Percentiles rank a stretch among this genome's conserved stretches.
Conservation (phyloP, 2,113 vertebrate species). For the Hassar affinis region DNA sequence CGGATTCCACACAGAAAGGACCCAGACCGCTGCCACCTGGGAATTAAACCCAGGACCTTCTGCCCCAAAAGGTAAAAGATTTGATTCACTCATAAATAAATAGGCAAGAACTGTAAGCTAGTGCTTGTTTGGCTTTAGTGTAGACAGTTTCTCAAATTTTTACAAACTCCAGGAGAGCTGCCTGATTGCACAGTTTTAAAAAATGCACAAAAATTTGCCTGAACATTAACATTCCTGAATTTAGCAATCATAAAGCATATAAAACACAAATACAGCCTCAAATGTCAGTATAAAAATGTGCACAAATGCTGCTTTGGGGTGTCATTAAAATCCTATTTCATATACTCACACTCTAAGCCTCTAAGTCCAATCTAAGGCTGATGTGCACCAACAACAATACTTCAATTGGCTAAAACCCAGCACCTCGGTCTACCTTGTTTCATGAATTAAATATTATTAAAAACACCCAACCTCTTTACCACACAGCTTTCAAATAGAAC, state of each 20-base stretch:
- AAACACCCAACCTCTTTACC: background rate
- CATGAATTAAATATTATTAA: background rate
- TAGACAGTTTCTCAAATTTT: background rate
- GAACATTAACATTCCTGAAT: background rate
- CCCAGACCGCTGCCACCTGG: too few relatives aligned
- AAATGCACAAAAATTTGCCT: too few relatives aligned
- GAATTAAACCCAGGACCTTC: too few relatives aligned
- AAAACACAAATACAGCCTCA: background rate
- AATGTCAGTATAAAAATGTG: background rate
- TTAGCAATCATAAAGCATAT: background rate
- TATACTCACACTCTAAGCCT: background rate
- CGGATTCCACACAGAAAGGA: too few relatives aligned
- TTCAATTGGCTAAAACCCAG: background rate
- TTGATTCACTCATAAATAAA: background rate
- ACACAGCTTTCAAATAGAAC: background rate
- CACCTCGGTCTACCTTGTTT: background rate
- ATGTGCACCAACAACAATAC: background rate
- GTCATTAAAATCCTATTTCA: background rate
- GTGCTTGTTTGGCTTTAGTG: background rate
- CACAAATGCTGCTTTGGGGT: background rate
- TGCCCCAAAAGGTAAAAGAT: too few relatives aligned
- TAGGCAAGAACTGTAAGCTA: background rate
- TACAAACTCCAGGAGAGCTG: background rate
- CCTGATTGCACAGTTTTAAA: background rate
- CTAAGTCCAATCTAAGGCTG: background rate